A percentile compares a stretch with the other conserved stretches of the same genome.
These are phyloP conservation scores for Platerodrilus igneus DNA, from an alignment of 2,888 invertebrate genomes.

Conservation along the genomic window DNA sequence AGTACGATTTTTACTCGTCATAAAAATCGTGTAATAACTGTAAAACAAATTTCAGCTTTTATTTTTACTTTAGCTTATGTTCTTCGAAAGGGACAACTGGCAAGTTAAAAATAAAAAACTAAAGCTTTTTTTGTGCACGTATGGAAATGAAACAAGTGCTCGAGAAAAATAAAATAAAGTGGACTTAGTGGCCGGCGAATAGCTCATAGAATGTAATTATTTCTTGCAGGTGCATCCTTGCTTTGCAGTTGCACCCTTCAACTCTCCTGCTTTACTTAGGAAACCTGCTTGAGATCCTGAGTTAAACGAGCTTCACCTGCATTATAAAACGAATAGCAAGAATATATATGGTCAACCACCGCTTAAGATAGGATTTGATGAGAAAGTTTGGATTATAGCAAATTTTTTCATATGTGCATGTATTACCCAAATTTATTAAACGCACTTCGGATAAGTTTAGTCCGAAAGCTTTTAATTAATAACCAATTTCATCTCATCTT, in stretches of 20 bases:
- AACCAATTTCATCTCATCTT: too few species aligned
- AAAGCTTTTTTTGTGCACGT: slow-evolving; percentile 2
- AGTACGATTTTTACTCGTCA: too few species aligned
- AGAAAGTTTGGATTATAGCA: too few species aligned
- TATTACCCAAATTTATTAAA: too few species aligned
- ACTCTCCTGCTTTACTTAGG: slow-evolving; percentile 17
- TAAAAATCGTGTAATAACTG: too few species aligned
- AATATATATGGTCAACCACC: neutral
- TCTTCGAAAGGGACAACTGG: too few species aligned
- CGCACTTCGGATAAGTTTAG: too few species aligned
- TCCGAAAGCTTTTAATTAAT: too few species aligned
- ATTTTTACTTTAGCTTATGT: too few species aligned
- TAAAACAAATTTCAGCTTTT: slow-evolving; percentile 1
- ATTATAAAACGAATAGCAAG: slow-evolving; percentile 28
- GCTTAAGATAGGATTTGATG: too few species aligned
- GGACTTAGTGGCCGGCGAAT: slow-evolving; percentile 20
- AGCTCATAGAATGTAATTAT: slow-evolving; percentile 31
- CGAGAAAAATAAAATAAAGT: slow-evolving; percentile 12
- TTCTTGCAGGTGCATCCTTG: slow-evolving; percentile 32
- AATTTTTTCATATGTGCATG: too few species aligned
- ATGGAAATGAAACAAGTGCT: slow-evolving; percentile 15
- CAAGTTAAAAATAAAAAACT: too few species aligned
- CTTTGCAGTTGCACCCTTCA: slow-evolving; percentile 30
- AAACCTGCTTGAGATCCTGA: slow-evolving; percentile 27
- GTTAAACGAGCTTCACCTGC: slow-evolving; percentile 25